These are phyloP conservation scores for Allobates femoralis DNA, from an alignment of 2,797 vertebrate genomes.

Conservation along the genomic window DNA sequence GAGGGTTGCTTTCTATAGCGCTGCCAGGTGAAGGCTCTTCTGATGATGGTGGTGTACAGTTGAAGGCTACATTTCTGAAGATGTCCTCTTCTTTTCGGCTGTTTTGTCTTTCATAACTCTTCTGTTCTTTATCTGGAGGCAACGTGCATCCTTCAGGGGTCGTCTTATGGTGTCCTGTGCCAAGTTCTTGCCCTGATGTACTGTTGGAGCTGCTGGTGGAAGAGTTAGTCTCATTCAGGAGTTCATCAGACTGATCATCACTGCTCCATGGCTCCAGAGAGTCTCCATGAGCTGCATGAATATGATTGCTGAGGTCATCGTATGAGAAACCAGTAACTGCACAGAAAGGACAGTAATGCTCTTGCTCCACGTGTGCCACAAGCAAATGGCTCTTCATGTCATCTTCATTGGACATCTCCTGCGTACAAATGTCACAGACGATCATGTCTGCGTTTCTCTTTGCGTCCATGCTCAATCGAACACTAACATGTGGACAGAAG, in stretches of 20 bases:
- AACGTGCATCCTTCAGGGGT: not conserved
- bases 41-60: not conserved
- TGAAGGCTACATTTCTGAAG: not conserved
- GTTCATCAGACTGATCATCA: not conserved
- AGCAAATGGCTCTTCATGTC: slow-evolving; percentile 84
- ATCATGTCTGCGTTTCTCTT: slow-evolving; percentile 72
- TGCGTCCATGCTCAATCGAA: not conserved
- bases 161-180: not conserved
- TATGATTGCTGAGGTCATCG: slow-evolving; percentile 81
- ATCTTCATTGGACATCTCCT: slow-evolving; percentile 76
- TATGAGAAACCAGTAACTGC: slow-evolving; percentile 79
- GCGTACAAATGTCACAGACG: slow-evolving; percentile 84
- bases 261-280: slow-evolving; percentile 29
- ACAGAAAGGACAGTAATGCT: slow-evolving; percentile 80
- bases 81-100: not conserved
- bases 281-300: slow-evolving; percentile 79
- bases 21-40: too few species aligned
- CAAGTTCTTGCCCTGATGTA: not conserved
- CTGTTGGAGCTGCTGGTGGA: not conserved
- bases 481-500: not conserved
- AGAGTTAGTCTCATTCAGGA: not conserved
- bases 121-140: not conserved
- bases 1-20: not conserved
- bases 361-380: slow-evolving; percentile 78
- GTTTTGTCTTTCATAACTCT: not conserved